Evolutionary conservation across 2,797 vertebrate genomes (phyloP).

Genomic region (Ptychobarbus kaznakovi): DNA sequence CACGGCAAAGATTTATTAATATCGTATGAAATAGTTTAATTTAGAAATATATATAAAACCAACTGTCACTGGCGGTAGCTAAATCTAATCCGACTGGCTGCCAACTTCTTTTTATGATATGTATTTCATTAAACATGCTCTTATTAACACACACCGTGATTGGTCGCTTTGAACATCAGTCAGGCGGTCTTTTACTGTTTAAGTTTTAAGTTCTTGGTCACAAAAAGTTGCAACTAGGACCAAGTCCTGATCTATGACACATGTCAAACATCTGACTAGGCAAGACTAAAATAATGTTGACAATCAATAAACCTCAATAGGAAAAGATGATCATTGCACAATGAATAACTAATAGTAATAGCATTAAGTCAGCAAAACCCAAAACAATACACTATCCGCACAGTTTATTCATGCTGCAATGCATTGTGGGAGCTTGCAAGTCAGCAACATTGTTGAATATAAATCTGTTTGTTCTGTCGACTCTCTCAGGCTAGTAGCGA

Average conservation of each 20-base stretch:
- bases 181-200: neutral
- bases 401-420: constrained; percentile 18
- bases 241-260: neutral
- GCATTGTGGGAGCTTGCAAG: neutral
- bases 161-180: neutral
- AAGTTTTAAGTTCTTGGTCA: neutral
- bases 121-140: neutral
- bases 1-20: neutral
- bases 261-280: neutral
- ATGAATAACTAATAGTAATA: neutral
- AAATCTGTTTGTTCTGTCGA: neutral
- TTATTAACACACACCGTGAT: neutral
- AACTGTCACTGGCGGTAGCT: neutral
- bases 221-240: neutral
- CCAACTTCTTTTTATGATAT: neutral
- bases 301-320: constrained; percentile 4
- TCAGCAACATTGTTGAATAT: constrained; percentile 1
- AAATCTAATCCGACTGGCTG: neutral
- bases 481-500: neutral
- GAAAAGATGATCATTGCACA: neutral
- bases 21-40: neutral
- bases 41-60: neutral
- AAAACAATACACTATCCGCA: neutral
- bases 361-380: constrained; percentile 6
- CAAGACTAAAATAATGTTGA: constrained; percentile 7